A percentile compares a stretch with the other conserved stretches of the same genome.
Evolutionary conservation across 2,797 vertebrate species (phyloP).

Genomic region (Onychomys torridus): DNA sequence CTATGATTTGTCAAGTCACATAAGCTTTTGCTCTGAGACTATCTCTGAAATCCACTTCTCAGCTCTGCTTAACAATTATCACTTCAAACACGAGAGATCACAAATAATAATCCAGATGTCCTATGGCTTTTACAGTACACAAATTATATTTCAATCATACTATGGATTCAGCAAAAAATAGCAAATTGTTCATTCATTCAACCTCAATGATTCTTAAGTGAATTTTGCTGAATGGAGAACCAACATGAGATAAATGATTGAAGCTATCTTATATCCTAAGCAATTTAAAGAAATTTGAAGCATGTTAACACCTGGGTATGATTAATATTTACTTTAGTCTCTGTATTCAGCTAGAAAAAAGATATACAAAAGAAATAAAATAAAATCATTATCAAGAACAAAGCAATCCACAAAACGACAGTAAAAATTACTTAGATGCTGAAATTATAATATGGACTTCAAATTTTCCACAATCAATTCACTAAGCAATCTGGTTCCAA

Average conservation of each 20-base stretch:
- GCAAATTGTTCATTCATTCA: background rate
- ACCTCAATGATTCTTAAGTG: background rate
- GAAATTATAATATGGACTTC: background rate
- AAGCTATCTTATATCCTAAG: background rate
- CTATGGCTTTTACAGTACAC: background rate
- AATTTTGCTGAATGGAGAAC: background rate
- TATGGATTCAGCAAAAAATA: background rate
- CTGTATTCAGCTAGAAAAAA: background rate
- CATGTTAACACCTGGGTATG: background rate
- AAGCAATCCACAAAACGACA: background rate
- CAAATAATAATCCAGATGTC: background rate
- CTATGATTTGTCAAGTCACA: background rate
- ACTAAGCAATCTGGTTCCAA: background rate
- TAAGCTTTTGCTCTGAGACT: background rate
- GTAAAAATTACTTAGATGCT: background rate
- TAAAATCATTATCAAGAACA: constrained; percentile 27
- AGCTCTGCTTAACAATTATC: background rate
- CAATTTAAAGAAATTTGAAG: background rate
- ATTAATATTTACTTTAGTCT: background rate
- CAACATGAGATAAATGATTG: background rate
- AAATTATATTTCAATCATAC: background rate
- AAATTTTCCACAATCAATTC: background rate
- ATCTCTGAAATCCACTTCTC: background rate
- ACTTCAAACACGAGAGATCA: background rate
- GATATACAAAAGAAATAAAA: background rate